A percentile compares a stretch with the other conserved stretches of the same genome.
phyloP scores from a whole-genome alignment of 2,888 invertebrate species.

The Capitulum mitella region DNA sequence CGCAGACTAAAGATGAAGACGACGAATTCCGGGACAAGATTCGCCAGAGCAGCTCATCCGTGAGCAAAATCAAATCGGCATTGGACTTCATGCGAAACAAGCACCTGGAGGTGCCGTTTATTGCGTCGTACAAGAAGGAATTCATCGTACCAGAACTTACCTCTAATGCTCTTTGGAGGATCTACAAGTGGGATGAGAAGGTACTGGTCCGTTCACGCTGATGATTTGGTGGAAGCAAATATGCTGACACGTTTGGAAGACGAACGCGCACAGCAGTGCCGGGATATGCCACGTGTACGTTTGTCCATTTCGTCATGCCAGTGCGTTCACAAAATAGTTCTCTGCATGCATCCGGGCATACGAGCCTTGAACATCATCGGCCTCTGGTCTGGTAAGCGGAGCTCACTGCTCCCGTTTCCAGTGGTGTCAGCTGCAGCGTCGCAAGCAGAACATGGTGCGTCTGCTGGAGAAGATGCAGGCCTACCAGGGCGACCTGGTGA shows the following conservation, averaged over 20 bases:
- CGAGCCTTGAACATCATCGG: no score
- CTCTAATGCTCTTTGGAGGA: constrained; percentile 94
- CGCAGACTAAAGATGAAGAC: constrained; percentile 11
- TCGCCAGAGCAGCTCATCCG: constrained; percentile 37
- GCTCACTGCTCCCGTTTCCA: no score
- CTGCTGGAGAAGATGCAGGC: constrained; percentile 87
- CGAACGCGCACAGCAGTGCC: no score
- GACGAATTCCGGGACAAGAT: constrained; percentile 28
- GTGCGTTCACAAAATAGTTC: no score
- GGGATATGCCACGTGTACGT: no score
- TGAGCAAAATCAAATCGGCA: constrained; percentile 87
- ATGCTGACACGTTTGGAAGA: no score
- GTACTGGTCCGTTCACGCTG: constrained; percentile 42
- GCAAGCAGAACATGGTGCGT: constrained; percentile 71
- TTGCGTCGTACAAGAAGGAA: constrained; percentile 96
- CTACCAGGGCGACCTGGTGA: constrained; percentile 74
- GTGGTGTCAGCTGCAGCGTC: constrained; percentile 80
- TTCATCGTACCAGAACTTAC: constrained; percentile 89
- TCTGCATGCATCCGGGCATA: no score
- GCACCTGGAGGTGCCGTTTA: constrained; percentile 93
- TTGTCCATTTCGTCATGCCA: no score
- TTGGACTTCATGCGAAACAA: constrained; percentile 94
- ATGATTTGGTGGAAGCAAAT: no score
- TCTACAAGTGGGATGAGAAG: constrained; percentile 92
- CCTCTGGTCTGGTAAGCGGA: no score